Evolutionary conservation across 2,113 vertebrate species (phyloP).

Genomic region (Sula dactylatra): DNA sequence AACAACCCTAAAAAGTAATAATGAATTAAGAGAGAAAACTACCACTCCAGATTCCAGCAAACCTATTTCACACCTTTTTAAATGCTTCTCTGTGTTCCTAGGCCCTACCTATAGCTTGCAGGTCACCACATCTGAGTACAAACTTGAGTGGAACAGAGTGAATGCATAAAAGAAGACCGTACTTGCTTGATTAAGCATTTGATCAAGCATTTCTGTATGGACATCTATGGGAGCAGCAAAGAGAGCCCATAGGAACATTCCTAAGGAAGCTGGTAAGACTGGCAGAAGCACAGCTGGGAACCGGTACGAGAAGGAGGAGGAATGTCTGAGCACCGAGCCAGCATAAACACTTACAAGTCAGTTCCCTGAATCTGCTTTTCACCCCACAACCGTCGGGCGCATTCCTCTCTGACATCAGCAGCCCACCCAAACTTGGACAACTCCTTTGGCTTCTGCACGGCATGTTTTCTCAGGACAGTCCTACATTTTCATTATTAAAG

Average conservation of each 20-base stretch:
- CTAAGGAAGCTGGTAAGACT: not conserved
- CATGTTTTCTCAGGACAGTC: not conserved
- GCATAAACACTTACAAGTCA: not conserved
- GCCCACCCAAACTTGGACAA: not conserved
- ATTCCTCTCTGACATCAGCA: constrained; percentile 37
- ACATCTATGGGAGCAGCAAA: not conserved
- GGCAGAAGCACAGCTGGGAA: not conserved
- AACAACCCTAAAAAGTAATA: not conserved
- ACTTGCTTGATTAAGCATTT: not conserved
- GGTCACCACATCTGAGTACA: not conserved
- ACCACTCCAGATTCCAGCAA: not conserved
- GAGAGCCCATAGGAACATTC: not conserved
- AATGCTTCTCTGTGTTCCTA: not conserved
- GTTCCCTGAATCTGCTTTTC: not conserved
- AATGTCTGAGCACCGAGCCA: constrained; percentile 20
- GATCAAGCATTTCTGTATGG: not conserved
- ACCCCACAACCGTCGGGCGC: not conserved
- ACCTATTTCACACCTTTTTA: not conserved
- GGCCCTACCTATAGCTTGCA: not conserved
- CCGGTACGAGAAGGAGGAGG: not conserved
- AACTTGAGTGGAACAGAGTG: not conserved
- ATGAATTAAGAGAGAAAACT: not conserved
- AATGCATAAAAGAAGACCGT: not conserved
- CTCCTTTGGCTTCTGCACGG: not conserved
- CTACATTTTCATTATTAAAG: not conserved